A percentile compares a stretch with the other conserved stretches of the same genome.
Conservation (phyloP, 2,113 vertebrate genomes). For the Oryzias javanicus region DNA sequence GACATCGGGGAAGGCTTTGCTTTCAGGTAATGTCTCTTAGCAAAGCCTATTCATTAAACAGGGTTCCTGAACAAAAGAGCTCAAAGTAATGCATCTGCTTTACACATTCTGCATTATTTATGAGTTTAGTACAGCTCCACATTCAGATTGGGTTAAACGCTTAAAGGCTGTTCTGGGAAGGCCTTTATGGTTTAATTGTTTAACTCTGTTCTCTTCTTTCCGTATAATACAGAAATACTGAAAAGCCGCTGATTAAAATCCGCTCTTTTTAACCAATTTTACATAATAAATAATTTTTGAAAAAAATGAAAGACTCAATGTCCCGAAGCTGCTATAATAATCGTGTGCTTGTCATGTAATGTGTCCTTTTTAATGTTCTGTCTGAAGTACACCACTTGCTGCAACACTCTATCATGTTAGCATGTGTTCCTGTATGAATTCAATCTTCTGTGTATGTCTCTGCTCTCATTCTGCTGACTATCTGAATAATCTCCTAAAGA, state of each 20-base stretch:
- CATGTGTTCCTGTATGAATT: no score
- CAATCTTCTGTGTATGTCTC: no score
- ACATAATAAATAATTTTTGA: slow-evolving; percentile 14
- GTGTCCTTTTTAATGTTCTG: neutral
- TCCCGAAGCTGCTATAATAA: neutral
- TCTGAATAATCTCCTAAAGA: no score
- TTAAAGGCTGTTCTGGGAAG: slow-evolving; percentile 55
- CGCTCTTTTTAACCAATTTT: slow-evolving; percentile 9
- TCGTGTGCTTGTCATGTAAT: neutral
- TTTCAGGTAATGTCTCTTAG: slow-evolving; percentile 68
- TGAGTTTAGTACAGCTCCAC: slow-evolving; percentile 54
- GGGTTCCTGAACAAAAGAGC: slow-evolving; percentile 68
- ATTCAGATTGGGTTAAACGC: slow-evolving; percentile 68
- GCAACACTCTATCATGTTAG: no score
- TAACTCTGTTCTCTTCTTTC: slow-evolving; percentile 23
- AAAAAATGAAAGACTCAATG: neutral
- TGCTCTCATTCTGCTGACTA: no score
- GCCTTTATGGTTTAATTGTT: slow-evolving; percentile 25
- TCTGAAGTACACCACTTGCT: neutral
- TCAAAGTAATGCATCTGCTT: slow-evolving; percentile 66
- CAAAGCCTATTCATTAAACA: slow-evolving; percentile 69
- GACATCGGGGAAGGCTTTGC: slow-evolving; percentile 51
- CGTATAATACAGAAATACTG: slow-evolving; percentile 16
- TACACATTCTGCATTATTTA: slow-evolving; percentile 73
- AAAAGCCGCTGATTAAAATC: slow-evolving; percentile 47